phyloP scores from a whole-genome alignment of 1,140 invertebrate genomes.

The Nymphalis io region DNA sequence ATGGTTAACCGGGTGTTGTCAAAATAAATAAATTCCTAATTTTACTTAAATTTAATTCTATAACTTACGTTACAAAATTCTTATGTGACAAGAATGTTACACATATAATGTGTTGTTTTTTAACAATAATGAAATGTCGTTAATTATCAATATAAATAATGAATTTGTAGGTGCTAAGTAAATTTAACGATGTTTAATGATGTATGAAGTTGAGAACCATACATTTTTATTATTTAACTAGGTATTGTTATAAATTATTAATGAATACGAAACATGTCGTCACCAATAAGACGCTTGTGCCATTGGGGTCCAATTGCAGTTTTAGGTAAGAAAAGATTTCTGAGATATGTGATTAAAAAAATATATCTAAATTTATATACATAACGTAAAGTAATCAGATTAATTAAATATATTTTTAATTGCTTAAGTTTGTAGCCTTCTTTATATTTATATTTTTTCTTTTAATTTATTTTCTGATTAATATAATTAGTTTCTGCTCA shows the following conservation, averaged over 20 bases:
- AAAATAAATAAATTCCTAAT: neutral
- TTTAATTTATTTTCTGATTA: too few relatives aligned
- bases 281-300: constrained; percentile 83
- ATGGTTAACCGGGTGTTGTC: neutral
- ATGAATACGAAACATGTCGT: constrained; percentile 47
- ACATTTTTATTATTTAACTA: neutral
- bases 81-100: neutral
- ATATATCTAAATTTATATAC: too few relatives aligned
- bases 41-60: neutral
- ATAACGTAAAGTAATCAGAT: too few relatives aligned
- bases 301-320: constrained; percentile 91
- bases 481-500: too few relatives aligned
- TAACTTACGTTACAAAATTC: neutral
- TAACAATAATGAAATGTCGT: neutral
- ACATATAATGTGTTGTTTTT: neutral
- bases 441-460: too few relatives aligned
- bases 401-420: too few relatives aligned
- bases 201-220: neutral
- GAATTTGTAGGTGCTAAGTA: neutral
- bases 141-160: neutral
- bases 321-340: constrained; percentile 81
- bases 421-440: too few relatives aligned
- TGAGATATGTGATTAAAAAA: neutral
- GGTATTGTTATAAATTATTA: neutral
- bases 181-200: neutral